Percentiles rank a stretch among this genome's conserved stretches.
Conservation (phyloP, 2,888 invertebrate species). For the Drosophila parthenogenetica region DNA sequence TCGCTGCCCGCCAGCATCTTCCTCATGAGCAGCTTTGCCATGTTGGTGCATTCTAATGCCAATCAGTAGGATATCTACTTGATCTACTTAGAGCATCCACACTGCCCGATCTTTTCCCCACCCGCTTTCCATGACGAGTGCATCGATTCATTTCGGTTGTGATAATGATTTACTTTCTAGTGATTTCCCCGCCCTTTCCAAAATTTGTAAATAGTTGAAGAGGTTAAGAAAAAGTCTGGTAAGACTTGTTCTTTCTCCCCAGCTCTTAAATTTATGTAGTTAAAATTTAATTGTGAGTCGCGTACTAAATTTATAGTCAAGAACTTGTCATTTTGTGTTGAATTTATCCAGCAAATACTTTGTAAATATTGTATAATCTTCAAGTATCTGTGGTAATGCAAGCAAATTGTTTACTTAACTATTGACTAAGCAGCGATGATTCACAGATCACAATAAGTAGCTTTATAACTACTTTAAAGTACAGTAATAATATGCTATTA, state of each 20-base stretch:
- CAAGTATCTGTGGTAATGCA: background rate
- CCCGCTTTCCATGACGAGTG: constrained; percentile 28
- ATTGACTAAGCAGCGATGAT: constrained; percentile 16
- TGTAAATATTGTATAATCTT: constrained; percentile 19
- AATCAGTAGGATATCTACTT: background rate
- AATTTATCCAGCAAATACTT: constrained; percentile 29
- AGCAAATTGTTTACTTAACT: constrained; percentile 17
- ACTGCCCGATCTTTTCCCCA: constrained; percentile 8
- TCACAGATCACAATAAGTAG: constrained; percentile 4
- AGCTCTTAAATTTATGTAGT: constrained; percentile 9
- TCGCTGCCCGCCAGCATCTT: constrained; percentile 92
- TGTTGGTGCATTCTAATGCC: constrained; percentile 83
- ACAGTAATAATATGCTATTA: constrained; percentile 18
- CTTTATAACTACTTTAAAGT: constrained; percentile 4
- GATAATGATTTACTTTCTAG: constrained; percentile 59
- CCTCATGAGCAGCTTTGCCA: constrained; percentile 90
- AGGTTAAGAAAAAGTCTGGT: background rate
- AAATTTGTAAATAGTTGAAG: constrained; percentile 25
- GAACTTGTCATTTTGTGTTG: constrained; percentile 22
- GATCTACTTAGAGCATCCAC: background rate
- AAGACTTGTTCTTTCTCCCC: background rate
- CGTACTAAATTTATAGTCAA: constrained; percentile 55
- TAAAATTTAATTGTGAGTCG: constrained; percentile 33
- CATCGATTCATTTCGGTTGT: constrained; percentile 61
- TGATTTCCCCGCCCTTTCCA: constrained; percentile 11